A percentile compares a stretch with the other conserved stretches of the same genome.
Evolutionary conservation across 1,140 invertebrate genomes (phyloP).

Genomic region (Drosophila pandora): DNA sequence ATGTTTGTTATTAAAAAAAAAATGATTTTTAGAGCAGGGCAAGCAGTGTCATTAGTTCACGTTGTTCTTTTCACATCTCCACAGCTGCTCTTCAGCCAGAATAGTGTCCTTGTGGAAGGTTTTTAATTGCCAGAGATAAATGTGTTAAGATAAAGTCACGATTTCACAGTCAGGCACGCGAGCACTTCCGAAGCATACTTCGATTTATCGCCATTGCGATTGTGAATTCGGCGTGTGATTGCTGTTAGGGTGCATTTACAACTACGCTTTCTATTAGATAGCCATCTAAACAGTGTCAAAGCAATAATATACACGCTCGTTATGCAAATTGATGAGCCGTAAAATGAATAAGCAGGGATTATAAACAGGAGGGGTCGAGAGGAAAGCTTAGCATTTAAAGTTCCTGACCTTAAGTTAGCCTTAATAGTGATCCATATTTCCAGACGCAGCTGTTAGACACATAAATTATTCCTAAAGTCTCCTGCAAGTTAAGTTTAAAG

Average conservation of each 20-base stretch:
- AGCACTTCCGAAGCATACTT: constrained; percentile 8
- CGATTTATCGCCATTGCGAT: constrained; percentile 31
- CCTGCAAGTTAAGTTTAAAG: constrained; percentile 63
- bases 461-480: constrained; percentile 41
- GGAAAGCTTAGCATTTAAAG: constrained; percentile 20
- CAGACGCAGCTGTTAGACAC: constrained; percentile 11
- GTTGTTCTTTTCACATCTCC: constrained; percentile 28
- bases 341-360: constrained; percentile 16
- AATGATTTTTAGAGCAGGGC: constrained; percentile 74
- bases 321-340: neutral
- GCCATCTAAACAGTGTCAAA: constrained; percentile 2
- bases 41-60: constrained; percentile 51
- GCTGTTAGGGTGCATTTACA: constrained; percentile 10
- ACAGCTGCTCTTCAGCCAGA: neutral
- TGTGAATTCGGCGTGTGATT: constrained; percentile 3
- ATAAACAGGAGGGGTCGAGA: neutral
- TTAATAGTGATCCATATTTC: constrained; percentile 17
- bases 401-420: constrained; percentile 25
- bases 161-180: constrained; percentile 14
- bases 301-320: neutral
- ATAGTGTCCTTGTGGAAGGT: constrained; percentile 10
- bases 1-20: constrained; percentile 62
- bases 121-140: constrained; percentile 38
- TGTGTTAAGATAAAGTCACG: constrained; percentile 33
- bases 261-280: constrained; percentile 3